These are phyloP conservation scores for Melieria picta DNA, from an alignment of 2,888 invertebrate genomes.

Conservation along the genomic window DNA sequence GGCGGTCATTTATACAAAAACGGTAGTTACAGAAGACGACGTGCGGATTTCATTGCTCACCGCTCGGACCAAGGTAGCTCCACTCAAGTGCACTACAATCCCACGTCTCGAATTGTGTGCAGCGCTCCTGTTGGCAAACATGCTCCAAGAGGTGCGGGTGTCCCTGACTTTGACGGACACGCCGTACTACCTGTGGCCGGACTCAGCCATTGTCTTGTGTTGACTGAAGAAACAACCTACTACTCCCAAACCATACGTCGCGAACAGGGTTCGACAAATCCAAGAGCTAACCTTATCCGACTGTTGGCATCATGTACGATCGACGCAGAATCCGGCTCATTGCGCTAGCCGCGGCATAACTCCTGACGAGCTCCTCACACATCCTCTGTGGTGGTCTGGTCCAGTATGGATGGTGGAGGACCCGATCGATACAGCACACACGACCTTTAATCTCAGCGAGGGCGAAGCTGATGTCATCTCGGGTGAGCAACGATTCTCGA, in stretches of 20 bases:
- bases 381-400: conserved; percentile 23
- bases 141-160: background rate
- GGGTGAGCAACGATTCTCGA: no score
- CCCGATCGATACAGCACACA: no score
- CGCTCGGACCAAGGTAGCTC: background rate
- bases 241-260: background rate
- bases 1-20: background rate
- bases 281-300: background rate
- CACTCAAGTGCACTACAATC: background rate
- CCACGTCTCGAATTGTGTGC: background rate
- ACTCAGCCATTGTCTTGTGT: no score
- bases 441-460: no score
- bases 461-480: no score
- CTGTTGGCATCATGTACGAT: conserved; percentile 4
- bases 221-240: no score
- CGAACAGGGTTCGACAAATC: background rate
- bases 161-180: background rate
- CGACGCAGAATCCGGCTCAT: conserved; percentile 5
- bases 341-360: conserved; percentile 6
- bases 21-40: background rate
- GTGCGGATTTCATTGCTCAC: background rate
- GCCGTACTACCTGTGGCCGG: no score
- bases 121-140: background rate
- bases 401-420: background rate
- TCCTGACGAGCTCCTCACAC: conserved; percentile 3